These are phyloP conservation scores for Eupelmus urozonus DNA, from an alignment of 2,888 invertebrate genomes.

Conservation along the genomic window DNA sequence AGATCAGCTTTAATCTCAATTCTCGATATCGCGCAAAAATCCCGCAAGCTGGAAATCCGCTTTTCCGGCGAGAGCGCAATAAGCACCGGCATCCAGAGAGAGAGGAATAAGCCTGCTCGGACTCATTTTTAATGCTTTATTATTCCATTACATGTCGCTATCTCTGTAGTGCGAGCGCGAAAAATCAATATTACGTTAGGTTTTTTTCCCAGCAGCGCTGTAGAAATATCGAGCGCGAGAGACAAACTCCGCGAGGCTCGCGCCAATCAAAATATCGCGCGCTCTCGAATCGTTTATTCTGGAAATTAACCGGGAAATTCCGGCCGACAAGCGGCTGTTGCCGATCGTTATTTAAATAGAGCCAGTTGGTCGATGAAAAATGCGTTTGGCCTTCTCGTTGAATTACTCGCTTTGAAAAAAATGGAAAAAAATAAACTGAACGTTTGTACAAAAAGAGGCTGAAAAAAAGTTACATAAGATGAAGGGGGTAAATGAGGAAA, in stretches of 20 bases:
- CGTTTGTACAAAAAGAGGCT: not conserved
- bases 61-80: no score
- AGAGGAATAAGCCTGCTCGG: not conserved
- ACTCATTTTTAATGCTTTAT: constrained; percentile 29
- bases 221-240: constrained; percentile 23
- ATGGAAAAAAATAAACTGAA: not conserved
- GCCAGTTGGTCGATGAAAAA: constrained; percentile 13
- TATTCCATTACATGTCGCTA: constrained; percentile 22
- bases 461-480: not conserved
- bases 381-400: not conserved
- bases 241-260: constrained; percentile 34
- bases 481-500: not conserved
- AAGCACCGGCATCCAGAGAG: no score
- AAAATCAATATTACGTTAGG: constrained; percentile 56
- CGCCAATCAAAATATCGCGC: constrained; percentile 56
- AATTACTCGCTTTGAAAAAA: not conserved
- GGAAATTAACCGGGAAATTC: constrained; percentile 54
- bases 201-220: not conserved
- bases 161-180: constrained; percentile 1
- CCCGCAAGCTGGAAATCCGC: no score
- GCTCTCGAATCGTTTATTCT: constrained; percentile 50
- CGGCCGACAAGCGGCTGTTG: constrained; percentile 11
- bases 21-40: no score
- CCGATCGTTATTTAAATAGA: constrained; percentile 52
- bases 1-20: no score